Conservation (phyloP, 2,113 vertebrate genomes). For the Calidris pugnax region DNA sequence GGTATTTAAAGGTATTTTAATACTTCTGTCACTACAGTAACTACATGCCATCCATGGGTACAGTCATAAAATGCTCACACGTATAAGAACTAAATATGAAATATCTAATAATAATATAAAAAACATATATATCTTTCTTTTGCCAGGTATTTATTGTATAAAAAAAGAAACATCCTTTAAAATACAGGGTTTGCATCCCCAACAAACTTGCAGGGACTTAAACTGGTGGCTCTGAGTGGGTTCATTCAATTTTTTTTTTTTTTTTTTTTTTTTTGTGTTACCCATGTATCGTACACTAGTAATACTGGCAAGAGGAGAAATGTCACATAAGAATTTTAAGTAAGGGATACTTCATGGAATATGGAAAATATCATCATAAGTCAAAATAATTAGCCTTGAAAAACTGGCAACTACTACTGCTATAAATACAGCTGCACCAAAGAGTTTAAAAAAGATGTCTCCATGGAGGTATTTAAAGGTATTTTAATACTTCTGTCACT, state of each 20-base stretch:
- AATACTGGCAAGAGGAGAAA: neutral
- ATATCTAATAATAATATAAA: neutral
- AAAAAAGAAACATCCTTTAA: neutral
- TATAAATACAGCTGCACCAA: neutral
- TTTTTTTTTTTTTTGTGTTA: neutral
- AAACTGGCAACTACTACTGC: neutral
- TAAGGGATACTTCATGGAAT: neutral
- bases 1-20: conserved; percentile 9
- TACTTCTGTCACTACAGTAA: neutral
- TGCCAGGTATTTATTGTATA: neutral
- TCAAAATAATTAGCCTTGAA: conserved; percentile 30
- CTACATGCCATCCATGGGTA: neutral
- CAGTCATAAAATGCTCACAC: neutral
- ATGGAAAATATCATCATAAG: neutral
- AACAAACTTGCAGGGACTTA: neutral
- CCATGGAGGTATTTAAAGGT: neutral
- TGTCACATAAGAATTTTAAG: neutral
- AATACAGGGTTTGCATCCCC: neutral
- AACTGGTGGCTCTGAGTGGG: neutral
- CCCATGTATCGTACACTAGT: neutral
- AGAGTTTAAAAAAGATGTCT: conserved; percentile 7
- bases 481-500: conserved; percentile 7
- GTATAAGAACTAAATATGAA: neutral
- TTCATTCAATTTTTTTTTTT: neutral
- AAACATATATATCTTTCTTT: neutral